Conservation (phyloP, 2,888 invertebrate genomes). For the Andrena camellia region DNA sequence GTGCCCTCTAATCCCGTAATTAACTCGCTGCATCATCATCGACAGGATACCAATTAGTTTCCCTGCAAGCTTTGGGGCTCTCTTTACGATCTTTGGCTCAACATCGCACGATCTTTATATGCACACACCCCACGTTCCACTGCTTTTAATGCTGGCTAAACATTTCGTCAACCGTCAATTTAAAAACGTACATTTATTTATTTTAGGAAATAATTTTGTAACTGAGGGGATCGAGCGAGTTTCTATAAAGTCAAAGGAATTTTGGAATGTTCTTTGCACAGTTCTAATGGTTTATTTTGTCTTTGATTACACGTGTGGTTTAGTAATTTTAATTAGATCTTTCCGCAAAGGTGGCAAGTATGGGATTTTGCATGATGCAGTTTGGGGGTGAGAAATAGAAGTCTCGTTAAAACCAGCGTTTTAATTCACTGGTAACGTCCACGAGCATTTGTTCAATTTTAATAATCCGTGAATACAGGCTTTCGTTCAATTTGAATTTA, state of each 20-base stretch:
- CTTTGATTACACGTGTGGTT: too few relatives aligned
- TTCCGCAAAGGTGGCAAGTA: not conserved
- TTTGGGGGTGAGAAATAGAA: not conserved
- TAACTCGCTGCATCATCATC: not conserved
- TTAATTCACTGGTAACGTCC: not conserved
- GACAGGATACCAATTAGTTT: constrained; percentile 29
- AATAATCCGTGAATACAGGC: too few relatives aligned
- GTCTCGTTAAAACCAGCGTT: not conserved
- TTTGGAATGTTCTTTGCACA: too few relatives aligned
- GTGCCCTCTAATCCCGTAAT: constrained; percentile 23
- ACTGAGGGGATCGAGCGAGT: not conserved
- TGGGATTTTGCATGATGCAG: not conserved
- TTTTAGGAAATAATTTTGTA: not conserved
- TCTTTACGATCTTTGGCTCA: too few relatives aligned
- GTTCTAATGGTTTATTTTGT: not conserved
- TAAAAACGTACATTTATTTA: not conserved
- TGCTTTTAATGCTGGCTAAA: not conserved
- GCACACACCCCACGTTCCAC: too few relatives aligned
- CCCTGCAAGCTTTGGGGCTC: not conserved
- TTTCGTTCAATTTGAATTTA: too few relatives aligned
- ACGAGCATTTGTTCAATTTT: not conserved
- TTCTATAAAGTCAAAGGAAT: too few relatives aligned
- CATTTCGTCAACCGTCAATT: not conserved
- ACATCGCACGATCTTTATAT: not conserved
- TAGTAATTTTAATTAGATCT: too few relatives aligned